These are phyloP conservation scores for Boulengeromyrus knoepffleri DNA, from an alignment of 2,113 vertebrate species.

Conservation along the genomic window DNA sequence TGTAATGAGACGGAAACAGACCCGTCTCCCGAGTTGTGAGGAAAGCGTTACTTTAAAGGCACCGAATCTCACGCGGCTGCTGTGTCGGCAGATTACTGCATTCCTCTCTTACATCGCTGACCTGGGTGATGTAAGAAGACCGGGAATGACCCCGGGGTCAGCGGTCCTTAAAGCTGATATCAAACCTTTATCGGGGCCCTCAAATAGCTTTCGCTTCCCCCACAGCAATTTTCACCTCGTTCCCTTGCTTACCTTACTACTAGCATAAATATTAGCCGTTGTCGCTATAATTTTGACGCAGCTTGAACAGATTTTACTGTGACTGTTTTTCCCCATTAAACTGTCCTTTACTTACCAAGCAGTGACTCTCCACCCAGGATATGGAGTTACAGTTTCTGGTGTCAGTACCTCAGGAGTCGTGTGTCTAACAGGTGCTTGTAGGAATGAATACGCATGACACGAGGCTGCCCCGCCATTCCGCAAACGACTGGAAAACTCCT, in stretches of 20 bases:
- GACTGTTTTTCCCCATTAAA: not conserved
- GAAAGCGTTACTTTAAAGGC: not conserved
- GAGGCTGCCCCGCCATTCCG: not conserved
- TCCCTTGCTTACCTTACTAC: not conserved
- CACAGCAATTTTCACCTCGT: not conserved
- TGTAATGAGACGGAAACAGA: not conserved
- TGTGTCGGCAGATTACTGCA: fast-evolving
- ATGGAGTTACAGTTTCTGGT: not conserved
- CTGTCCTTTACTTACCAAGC: not conserved
- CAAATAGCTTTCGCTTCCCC: not conserved
- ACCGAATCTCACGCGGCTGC: too few relatives aligned
- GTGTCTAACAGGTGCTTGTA: not conserved
- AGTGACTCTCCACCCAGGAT: not conserved
- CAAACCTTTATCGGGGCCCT: not conserved
- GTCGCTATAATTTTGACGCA: not conserved
- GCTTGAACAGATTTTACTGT: not conserved
- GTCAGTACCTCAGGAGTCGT: not conserved
- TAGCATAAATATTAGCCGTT: not conserved
- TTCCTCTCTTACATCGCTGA: not conserved
- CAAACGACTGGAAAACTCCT: not conserved
- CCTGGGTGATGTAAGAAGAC: not conserved
- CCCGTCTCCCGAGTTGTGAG: not conserved
- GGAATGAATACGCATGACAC: not conserved
- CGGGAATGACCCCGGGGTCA: not conserved
- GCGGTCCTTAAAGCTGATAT: not conserved